A percentile compares a stretch with the other conserved stretches of the same genome.
phyloP scores from a whole-genome alignment of 2,888 invertebrate species.

The Philereme transversata region DNA sequence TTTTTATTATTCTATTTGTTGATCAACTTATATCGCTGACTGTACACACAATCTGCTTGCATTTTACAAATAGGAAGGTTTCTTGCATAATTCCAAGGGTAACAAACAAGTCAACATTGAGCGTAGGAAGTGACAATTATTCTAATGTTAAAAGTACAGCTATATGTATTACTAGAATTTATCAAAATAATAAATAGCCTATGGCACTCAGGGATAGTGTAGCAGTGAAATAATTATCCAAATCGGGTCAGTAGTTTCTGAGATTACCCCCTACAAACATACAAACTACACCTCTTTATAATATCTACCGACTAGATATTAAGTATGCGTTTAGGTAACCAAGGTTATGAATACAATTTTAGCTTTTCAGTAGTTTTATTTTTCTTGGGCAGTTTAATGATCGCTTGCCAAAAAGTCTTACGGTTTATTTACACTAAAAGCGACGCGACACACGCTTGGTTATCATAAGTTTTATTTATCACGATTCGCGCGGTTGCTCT shows the following conservation, averaged over 20 bases:
- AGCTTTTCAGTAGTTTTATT: constrained; percentile 11
- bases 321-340: not conserved
- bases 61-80: not conserved
- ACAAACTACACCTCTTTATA: too few relatives aligned
- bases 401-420: constrained; percentile 22
- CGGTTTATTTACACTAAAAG: not conserved
- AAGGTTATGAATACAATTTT: constrained; percentile 19
- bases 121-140: too few relatives aligned
- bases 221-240: too few relatives aligned
- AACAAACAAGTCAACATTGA: not conserved
- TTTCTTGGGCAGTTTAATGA: constrained; percentile 12
- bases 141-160: too few relatives aligned
- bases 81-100: constrained; percentile 9
- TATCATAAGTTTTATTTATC: not conserved
- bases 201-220: too few relatives aligned
- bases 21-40: not conserved
- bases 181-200: too few relatives aligned
- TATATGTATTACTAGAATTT: too few relatives aligned
- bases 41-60: not conserved
- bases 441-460: not conserved
- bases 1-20: constrained; percentile 1
- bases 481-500: too few relatives aligned
- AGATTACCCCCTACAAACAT: too few relatives aligned
- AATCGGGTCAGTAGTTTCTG: too few relatives aligned
- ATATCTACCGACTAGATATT: too few relatives aligned